A percentile compares a stretch with the other conserved stretches of the same genome.
These are phyloP conservation scores for Microtus oregoni DNA, from an alignment of 2,113 vertebrate species.

Conservation along the genomic window DNA sequence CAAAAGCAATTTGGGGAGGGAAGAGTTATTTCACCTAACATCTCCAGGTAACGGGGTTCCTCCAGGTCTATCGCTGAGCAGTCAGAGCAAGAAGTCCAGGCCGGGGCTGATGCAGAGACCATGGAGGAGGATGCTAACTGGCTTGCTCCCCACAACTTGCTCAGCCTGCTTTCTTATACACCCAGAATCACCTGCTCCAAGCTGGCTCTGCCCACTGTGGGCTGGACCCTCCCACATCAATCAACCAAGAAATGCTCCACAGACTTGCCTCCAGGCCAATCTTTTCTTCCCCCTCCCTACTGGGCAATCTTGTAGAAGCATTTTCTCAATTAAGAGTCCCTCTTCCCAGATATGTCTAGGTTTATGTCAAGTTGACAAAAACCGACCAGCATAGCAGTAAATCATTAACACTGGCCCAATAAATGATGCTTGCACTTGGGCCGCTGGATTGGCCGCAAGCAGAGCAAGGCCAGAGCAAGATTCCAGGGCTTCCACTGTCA, in stretches of 20 bases:
- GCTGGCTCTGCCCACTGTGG: not conserved
- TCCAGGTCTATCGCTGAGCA: not conserved
- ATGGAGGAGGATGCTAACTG: not conserved
- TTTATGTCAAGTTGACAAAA: not conserved
- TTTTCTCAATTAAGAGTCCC: not conserved
- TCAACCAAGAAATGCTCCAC: not conserved
- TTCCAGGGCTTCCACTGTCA: not conserved
- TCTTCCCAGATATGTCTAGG: not conserved
- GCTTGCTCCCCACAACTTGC: not conserved
- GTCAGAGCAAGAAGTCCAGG: not conserved
- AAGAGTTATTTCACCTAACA: not conserved
- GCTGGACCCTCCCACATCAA: not conserved
- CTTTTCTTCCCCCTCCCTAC: not conserved
- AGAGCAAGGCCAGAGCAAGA: not conserved
- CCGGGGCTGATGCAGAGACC: not conserved
- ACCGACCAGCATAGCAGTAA: not conserved
- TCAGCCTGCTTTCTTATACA: not conserved
- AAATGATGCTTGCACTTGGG: accelerated
- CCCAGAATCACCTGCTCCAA: not conserved
- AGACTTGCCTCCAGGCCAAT: not conserved
- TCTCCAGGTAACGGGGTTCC: not conserved
- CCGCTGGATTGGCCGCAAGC: too few species aligned
- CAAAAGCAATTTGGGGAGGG: not conserved
- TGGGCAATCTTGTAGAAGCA: not conserved
- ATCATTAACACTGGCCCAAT: accelerated